Conservation (phyloP, 2,113 vertebrate genomes). For the Amblyopsis rosae region DNA sequence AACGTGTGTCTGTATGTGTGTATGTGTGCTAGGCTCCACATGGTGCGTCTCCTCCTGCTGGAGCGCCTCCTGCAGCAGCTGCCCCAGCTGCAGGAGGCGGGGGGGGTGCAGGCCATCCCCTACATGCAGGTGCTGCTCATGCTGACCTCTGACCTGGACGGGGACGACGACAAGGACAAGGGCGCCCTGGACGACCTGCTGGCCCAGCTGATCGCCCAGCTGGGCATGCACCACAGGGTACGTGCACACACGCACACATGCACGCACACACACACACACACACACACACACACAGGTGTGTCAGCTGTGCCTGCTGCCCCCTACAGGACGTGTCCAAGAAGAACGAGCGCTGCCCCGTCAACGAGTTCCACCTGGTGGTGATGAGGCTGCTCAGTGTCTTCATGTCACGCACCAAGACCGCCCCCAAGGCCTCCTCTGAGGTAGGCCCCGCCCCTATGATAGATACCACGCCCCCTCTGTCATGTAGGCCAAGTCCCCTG, state of each 20-base stretch:
- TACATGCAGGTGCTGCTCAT: conserved; percentile 99
- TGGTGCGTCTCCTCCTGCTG: conserved; percentile 95
- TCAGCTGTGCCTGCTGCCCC: neutral
- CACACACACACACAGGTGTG: neutral
- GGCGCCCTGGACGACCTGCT: conserved; percentile 95
- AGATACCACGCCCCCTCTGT: neutral
- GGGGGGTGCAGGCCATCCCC: conserved; percentile 95
- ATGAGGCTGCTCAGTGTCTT: conserved; percentile 98
- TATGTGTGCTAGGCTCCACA: conserved; percentile 83
- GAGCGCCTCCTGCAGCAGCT: conserved; percentile 94
- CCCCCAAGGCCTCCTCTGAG: conserved; percentile 96
- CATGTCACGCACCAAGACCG: conserved; percentile 98
- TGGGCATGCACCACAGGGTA: conserved; percentile 96
- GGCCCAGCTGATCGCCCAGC: conserved; percentile 91
- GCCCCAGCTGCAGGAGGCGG: conserved; percentile 89
- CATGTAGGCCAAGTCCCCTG: no score
- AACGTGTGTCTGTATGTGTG: no score
- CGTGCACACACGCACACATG: neutral
- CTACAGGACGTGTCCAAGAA: conserved; percentile 93
- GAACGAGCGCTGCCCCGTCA: conserved; percentile 90
- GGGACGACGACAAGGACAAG: conserved; percentile 98
- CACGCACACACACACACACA: no score
- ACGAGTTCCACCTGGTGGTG: conserved; percentile 95
- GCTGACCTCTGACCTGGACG: conserved; percentile 96
- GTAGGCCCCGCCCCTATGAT: conserved; percentile 62